Percentiles rank a stretch among this genome's conserved stretches.
These are phyloP conservation scores for Trichonephila clavipes DNA, from an alignment of 1,140 invertebrate genomes.

Conservation along the genomic window DNA sequence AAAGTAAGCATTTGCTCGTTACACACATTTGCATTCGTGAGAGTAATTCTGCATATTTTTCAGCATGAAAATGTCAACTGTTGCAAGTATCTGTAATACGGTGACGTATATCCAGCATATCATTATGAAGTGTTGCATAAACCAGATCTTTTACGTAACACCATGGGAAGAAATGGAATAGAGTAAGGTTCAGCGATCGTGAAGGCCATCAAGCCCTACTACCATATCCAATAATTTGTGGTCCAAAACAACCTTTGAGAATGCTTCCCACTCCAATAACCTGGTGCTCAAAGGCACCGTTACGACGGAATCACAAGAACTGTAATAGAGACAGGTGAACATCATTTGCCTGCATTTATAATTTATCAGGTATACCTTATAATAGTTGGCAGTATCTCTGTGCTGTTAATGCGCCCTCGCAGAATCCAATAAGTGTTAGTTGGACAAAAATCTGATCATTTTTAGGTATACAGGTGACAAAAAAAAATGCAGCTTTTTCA, in stretches of 20 bases:
- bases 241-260: not conserved
- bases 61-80: not conserved
- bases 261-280: slow-evolving; percentile 34
- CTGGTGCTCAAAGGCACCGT: not conserved
- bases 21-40: not conserved
- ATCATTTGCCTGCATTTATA: no score
- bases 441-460: no score
- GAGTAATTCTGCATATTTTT: not conserved
- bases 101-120: not conserved
- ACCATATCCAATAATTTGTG: no score
- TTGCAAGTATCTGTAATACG: not conserved
- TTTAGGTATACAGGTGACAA: no score
- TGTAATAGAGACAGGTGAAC: not conserved
- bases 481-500: no score
- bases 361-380: no score
- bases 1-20: not conserved
- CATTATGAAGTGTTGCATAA: slow-evolving; percentile 38
- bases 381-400: no score
- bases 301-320: not conserved
- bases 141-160: not conserved
- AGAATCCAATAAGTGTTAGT: no score
- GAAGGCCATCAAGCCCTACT: no score
- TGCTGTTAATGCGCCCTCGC: no score
- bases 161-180: not conserved
- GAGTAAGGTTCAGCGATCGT: not conserved